Conservation (phyloP, 2,113 vertebrate genomes). For the Rhodinocichla rosea region DNA sequence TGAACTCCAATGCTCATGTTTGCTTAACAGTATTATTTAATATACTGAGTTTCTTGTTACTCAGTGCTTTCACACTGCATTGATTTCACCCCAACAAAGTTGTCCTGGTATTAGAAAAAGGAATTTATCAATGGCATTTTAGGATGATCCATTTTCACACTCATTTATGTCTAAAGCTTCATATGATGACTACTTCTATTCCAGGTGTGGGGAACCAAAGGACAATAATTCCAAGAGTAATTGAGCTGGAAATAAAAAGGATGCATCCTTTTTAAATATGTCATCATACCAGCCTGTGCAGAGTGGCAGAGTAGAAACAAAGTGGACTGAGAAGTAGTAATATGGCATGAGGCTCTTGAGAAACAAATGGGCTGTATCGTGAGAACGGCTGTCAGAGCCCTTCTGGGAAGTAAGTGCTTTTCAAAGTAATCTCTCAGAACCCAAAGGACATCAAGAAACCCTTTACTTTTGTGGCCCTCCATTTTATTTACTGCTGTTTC, state of each 20-base stretch:
- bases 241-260: not conserved
- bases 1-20: not conserved
- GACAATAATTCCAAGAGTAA: not conserved
- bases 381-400: not conserved
- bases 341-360: not conserved
- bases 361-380: not conserved
- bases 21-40: conserved; percentile 29
- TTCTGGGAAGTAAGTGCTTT: not conserved
- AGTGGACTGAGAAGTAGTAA: not conserved
- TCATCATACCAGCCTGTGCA: not conserved
- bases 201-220: not conserved
- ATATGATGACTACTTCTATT: not conserved
- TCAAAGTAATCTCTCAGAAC: not conserved
- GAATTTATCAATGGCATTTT: not conserved
- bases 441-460: not conserved
- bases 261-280: not conserved
- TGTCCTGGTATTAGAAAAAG: not conserved
- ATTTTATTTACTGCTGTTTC: not conserved
- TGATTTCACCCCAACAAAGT: not conserved
- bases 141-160: not conserved
- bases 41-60: conserved; percentile 7
- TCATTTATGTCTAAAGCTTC: not conserved
- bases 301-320: not conserved
- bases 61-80: not conserved
- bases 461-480: not conserved